Evolutionary conservation across 2,797 vertebrate species (phyloP), one percentile per base, ranked within the genome.

Genomic region (Cuculus canorus): DNA sequence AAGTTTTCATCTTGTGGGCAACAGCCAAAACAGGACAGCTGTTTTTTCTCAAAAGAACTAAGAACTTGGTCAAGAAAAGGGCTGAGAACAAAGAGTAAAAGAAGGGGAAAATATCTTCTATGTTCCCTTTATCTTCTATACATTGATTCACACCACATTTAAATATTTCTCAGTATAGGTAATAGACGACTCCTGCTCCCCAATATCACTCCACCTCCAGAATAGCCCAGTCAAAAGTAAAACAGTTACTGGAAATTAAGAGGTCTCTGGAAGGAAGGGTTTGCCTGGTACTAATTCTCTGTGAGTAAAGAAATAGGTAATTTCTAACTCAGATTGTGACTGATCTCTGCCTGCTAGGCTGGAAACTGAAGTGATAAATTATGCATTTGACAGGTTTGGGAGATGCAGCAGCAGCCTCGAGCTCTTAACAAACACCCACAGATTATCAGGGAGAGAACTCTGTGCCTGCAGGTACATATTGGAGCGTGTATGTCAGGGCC

Each of bases 21-120:
- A 83, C 39, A 75, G 88, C 82, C 90, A 88, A 53, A 75, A 48
- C 17, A 83, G 39, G 69, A 91, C 82, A 90, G 82, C 52, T 94
- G 88, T 4, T 95, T 91, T 88, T 83, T 60, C 72, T 93, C 92
- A 66, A 41, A 87, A 92, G 52, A 82, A 50, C 32, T 39, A 63
- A 64, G 57, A 93, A 77, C 13, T 57, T 82, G 50, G 50, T 89
- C 47, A 84, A 82, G 78, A 61, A 66, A 83, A 72, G 25, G 41
- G 47, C 41, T 87, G 70, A 95, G 33, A 91, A 82, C 59, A 91
- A 33, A 57, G 21, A 83, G 28, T 25, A 82, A 86, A 91, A 75
- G 11, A 64, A 72, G 11, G 14, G 23, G 6, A 10, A 94, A 85
- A 54, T 56, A 77, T 32, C 33, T 52, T 89, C 47, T 25, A 16